Conservation (phyloP, 2,113 vertebrate species). For the Plotosus lineatus region DNA sequence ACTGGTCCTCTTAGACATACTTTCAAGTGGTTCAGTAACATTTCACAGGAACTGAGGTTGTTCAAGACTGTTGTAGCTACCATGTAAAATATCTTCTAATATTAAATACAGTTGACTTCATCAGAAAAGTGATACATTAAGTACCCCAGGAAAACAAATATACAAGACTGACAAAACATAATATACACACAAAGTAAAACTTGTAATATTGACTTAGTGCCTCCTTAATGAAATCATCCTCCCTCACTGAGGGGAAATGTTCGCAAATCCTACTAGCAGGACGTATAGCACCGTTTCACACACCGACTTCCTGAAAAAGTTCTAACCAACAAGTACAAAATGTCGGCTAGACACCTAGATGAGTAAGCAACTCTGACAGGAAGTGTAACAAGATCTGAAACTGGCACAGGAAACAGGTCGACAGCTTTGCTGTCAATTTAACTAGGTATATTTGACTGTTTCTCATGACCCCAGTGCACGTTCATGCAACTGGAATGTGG, state of each 20-base stretch:
- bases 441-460: neutral
- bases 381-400: slow-evolving; percentile 61
- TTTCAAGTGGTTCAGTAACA: neutral
- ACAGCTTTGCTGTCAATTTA: slow-evolving; percentile 1
- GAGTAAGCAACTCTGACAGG: slow-evolving; percentile 52
- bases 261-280: slow-evolving; percentile 42
- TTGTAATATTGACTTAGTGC: slow-evolving; percentile 28
- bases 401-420: slow-evolving; percentile 25
- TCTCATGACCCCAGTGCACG: neutral
- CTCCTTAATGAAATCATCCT: slow-evolving; percentile 29
- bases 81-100: slow-evolving; percentile 1
- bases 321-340: slow-evolving; percentile 62
- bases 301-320: slow-evolving; percentile 40
- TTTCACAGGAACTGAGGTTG: neutral
- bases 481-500: neutral
- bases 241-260: slow-evolving; percentile 72
- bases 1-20: neutral
- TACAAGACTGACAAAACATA: neutral
- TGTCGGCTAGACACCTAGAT: slow-evolving; percentile 42
- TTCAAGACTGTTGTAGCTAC: neutral
- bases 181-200: neutral
- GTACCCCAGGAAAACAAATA: neutral
- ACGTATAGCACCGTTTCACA: slow-evolving; percentile 42
- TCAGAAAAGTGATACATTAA: neutral
- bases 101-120: neutral